These are phyloP conservation scores for Drosophila insularis DNA, from an alignment of 1,140 invertebrate species.

Conservation along the genomic window DNA sequence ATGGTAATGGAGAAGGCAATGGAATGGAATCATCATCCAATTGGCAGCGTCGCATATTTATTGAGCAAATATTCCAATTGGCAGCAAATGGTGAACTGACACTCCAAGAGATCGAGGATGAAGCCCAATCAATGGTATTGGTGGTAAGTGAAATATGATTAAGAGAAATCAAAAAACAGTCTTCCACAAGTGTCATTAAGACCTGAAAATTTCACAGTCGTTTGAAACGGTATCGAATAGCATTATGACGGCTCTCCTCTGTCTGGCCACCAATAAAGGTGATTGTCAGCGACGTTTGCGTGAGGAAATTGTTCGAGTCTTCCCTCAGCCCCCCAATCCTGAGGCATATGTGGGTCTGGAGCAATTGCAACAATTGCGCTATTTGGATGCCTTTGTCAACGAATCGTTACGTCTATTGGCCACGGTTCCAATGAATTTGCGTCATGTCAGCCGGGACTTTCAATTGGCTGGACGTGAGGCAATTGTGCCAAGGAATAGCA, in stretches of 20 bases:
- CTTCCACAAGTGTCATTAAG: no score
- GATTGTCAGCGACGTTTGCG: conserved; percentile 66
- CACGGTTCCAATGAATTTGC: conserved; percentile 77
- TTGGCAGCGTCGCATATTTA: conserved; percentile 75
- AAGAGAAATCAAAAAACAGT: no score
- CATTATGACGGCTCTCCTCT: conserved; percentile 70
- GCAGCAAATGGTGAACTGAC: conserved; percentile 71
- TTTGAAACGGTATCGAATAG: conserved; percentile 81
- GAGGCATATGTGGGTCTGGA: conserved; percentile 52
- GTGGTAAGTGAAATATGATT: conserved; percentile 70
- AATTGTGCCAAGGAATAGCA: conserved; percentile 69
- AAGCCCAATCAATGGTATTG: conserved; percentile 76
- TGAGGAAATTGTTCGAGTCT: conserved; percentile 54
- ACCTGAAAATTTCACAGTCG: conserved; percentile 34
- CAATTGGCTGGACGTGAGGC: conserved; percentile 45
- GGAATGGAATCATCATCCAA: conserved; percentile 11
- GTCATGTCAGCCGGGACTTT: conserved; percentile 70
- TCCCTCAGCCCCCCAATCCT: conserved; percentile 44
- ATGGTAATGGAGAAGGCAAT: background rate
- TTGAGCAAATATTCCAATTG: conserved; percentile 77
- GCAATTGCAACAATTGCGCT: conserved; percentile 69
- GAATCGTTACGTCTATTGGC: conserved; percentile 72
- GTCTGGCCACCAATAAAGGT: conserved; percentile 62
- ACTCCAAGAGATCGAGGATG: conserved; percentile 73
- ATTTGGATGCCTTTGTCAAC: conserved; percentile 71